Base-by-base conservation (phyloP, 2,888 invertebrate species). In the Lissocephala sabroskyi region DNA sequence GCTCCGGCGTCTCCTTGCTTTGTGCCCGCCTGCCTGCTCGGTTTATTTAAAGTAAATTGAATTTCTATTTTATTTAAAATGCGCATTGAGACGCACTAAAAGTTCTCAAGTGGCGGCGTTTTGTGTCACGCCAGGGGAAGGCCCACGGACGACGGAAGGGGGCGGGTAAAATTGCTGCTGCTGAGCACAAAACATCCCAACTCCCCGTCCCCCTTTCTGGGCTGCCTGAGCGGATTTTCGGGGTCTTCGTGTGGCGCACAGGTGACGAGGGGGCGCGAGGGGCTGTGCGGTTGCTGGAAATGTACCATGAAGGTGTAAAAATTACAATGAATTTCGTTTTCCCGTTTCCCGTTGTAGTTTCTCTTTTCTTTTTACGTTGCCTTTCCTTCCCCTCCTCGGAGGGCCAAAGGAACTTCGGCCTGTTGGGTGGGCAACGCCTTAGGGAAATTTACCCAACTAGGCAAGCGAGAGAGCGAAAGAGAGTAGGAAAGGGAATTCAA, bases 1-100 rank as follows among this genome's bases (percentile, higher is more conserved):
- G 30, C n/a, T 30, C 10, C 30, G 6, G 10, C 30, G 23, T 7
- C 23, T 39, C 18, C 6, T 10, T 39, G 18, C 23, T 39, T 11
- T 19, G 3, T 39, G 23, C n/a, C 11, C n/a, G n/a, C n/a, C n/a
- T n/a, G n/a, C n/a, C n/a, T n/a, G 26, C 47, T 47, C 46, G 75
- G 67, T 75, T 70, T 74, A 66, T 77, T 71, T 78, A 59, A 75
- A 64, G 68, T 59, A 71, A 78, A 71, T 71, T 71, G 76, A 71
- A 71, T 75, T 77, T 77, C 78, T 71, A 71, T 78, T 77, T 71
- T 78, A 71, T 71, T 78, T 75, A 62, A 71, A 75, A 73, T 77
- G 70, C 78, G 75, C 75, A 70, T 77, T 70, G 70, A 70, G 75
- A 74, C 74, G 77, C 74, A 74, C 77, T 70, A 70, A 77, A 70